These are phyloP conservation scores for Hesperia comma DNA, from an alignment of 2,888 invertebrate species.

Conservation along the genomic window DNA sequence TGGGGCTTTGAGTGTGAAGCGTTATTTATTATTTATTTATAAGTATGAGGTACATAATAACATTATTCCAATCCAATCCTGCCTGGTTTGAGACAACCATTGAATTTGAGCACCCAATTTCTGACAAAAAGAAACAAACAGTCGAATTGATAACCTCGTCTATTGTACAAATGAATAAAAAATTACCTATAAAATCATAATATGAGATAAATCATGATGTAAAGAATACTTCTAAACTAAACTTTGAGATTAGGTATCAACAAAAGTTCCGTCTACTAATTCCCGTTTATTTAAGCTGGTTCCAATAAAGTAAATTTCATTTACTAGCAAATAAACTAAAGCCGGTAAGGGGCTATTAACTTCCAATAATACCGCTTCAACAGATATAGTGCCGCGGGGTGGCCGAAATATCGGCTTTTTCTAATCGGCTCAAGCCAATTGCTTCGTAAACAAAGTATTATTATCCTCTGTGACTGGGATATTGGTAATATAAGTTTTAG, in stretches of 20 bases:
- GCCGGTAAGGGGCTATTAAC: slow-evolving; percentile 32
- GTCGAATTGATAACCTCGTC: too few relatives aligned
- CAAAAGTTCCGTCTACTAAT: slow-evolving; percentile 16
- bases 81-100: too few relatives aligned
- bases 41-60: too few relatives aligned
- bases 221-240: neutral
- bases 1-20: too few relatives aligned
- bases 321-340: slow-evolving; percentile 23
- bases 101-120: too few relatives aligned
- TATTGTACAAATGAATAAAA: too few relatives aligned
- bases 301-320: slow-evolving; percentile 34
- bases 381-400: slow-evolving; percentile 15
- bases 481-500: neutral
- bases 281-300: slow-evolving; percentile 19
- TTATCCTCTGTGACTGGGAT: neutral
- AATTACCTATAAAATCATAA: too few relatives aligned
- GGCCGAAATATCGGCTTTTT: slow-evolving; percentile 28
- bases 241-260: slow-evolving; percentile 11
- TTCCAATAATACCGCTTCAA: slow-evolving; percentile 32
- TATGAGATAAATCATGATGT: neutral
- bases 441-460: slow-evolving; percentile 20
- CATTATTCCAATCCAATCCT: too few relatives aligned
- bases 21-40: too few relatives aligned
- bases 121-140: too few relatives aligned
- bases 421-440: slow-evolving; percentile 24